Evolutionary conservation across 53 echinoderm and acorn worm species (phyloP), one percentile per base, ranked within the genome.

Genomic region (Stichopus horrens): DNA sequence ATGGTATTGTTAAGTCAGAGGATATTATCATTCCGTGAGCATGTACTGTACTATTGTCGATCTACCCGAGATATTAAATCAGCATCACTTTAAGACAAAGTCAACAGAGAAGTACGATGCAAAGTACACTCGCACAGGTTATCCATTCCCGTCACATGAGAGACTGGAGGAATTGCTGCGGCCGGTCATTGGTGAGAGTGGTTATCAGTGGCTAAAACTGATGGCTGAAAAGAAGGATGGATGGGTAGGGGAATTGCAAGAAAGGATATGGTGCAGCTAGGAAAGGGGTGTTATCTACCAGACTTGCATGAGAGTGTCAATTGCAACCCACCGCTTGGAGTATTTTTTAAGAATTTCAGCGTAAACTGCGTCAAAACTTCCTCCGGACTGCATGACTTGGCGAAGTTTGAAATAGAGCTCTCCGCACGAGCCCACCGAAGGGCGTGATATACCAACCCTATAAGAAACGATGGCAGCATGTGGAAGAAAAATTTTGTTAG

Each of bases 301-400:
- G 81, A 58, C 81, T 81, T 56, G 81, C 58, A 81, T 57, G 22
- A 37, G 37, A 57, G 81, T 56, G 81, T 81, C 85, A 85, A 65
- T 85, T 85, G 81, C 81, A 65, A 87, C 87, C 87, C 87, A 87
- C 87, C 87, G 87, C 87, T 87, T 87, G 68, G 86, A 86, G 75
- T 54, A 87, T 87, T 87, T 87, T 87, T 87, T 74, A 21, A 74
- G 74, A 57, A 87, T 87, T 74, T 87, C 87, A 53, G 74, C 74
- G 52, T 58, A 55, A 57, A 87, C 75, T 19, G 74, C 87, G 55
- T 75, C 87, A 58, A 20, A 55, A 73, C 56, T 74, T 18, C 75
- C 87, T 53, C 74, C 75, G 54, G 87, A 87, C 75, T 54, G 75
- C 58, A 55, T 54, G 14, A 75, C 75, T 54, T 87, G 87, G 55